Conservation (phyloP, 2,888 invertebrate genomes). For the Adelphocoris suturalis region DNA sequence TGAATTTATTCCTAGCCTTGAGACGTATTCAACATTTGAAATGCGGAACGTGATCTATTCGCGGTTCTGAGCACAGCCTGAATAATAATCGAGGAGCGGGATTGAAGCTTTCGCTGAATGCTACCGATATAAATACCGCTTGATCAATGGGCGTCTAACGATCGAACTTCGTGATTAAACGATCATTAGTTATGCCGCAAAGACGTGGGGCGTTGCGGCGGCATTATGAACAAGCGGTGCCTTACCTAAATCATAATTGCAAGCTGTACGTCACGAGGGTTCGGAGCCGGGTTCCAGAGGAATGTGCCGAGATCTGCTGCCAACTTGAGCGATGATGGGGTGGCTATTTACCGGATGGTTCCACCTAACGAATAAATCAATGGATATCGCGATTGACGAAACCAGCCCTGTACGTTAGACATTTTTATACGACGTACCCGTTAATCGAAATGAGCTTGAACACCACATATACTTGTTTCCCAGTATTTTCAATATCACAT, state of each 20-base stretch:
- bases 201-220: constrained; percentile 19
- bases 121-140: constrained; percentile 22
- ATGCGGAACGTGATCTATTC: neutral
- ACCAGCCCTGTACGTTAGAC: too few species aligned
- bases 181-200: constrained; percentile 55
- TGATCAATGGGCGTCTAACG: constrained; percentile 60
- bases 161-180: constrained; percentile 56
- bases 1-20: too few species aligned
- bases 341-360: constrained; percentile 3
- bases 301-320: constrained; percentile 36
- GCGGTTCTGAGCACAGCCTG: neutral
- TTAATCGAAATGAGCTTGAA: too few species aligned
- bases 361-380: neutral
- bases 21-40: neutral
- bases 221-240: constrained; percentile 42
- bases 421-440: too few species aligned
- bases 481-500: too few species aligned
- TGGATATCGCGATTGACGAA: neutral
- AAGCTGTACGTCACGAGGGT: neutral
- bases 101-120: constrained; percentile 23
- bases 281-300: constrained; percentile 24
- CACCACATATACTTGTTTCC: too few species aligned
- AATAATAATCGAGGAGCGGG: constrained; percentile 1
- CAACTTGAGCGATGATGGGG: constrained; percentile 35
- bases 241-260: constrained; percentile 42